Conservation (phyloP, 2,888 invertebrate species). For the Prenolepis imparis region DNA sequence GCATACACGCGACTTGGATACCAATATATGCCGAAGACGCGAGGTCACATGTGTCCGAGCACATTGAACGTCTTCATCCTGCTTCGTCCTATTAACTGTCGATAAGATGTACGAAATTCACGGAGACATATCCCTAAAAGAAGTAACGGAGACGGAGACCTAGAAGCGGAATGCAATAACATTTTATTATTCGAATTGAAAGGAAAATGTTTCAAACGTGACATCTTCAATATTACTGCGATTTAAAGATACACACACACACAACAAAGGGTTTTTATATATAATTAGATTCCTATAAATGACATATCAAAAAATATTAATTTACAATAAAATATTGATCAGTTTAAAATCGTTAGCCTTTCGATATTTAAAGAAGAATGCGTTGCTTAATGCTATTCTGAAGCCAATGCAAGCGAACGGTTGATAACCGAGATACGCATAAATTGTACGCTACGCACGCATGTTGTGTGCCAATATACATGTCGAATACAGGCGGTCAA, state of each 20-base stretch:
- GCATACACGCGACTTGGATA: slow-evolving; percentile 75
- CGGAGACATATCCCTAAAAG: neutral
- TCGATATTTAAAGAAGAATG: neutral
- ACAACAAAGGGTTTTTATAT: neutral
- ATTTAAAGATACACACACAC: slow-evolving; percentile 18
- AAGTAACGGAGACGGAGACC: neutral
- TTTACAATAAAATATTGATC: slow-evolving; percentile 3
- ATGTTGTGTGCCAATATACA: slow-evolving; percentile 54
- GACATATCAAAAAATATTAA: neutral
- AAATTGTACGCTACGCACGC: slow-evolving; percentile 32
- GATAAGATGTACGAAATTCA: neutral
- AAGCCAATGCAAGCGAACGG: neutral
- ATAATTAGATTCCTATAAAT: neutral
- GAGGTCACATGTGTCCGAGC: slow-evolving; percentile 57
- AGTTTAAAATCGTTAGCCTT: neutral
- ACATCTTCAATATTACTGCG: neutral
- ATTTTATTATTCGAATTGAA: neutral
- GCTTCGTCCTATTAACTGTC: slow-evolving; percentile 5
- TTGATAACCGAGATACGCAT: slow-evolving; percentile 37
- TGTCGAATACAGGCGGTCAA: slow-evolving; percentile 60
- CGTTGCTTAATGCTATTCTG: slow-evolving; percentile 12
- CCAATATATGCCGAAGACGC: slow-evolving; percentile 69
- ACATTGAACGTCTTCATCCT: neutral
- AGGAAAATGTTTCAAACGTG: neutral
- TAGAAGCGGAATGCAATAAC: neutral